A percentile compares a stretch with the other conserved stretches of the same genome.
Evolutionary conservation across 2,888 invertebrate species (phyloP).

Genomic region (Tenthredo mesomela): DNA sequence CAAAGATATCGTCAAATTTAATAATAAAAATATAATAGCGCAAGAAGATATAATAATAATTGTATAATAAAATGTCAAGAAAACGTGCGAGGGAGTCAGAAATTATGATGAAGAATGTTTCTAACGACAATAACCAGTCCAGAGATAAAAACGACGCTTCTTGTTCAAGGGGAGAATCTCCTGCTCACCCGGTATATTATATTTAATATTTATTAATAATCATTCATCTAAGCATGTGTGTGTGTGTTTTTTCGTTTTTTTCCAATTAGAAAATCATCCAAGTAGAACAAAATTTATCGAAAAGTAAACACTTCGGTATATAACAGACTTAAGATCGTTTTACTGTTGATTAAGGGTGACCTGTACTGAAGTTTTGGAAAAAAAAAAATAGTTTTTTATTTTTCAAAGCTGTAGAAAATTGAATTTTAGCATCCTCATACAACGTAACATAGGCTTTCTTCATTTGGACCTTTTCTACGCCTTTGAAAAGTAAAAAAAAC

Average conservation of each 20-base stretch:
- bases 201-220: not conserved
- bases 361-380: too few species aligned
- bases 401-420: too few species aligned
- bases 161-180: constrained; percentile 28
- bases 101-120: constrained; percentile 60
- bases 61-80: constrained; percentile 71
- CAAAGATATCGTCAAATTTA: not conserved
- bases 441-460: too few species aligned
- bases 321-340: too few species aligned
- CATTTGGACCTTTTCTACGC: too few species aligned
- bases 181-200: constrained; percentile 24
- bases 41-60: not conserved
- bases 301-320: too few species aligned
- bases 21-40: not conserved
- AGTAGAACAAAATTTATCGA: too few species aligned
- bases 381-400: too few species aligned
- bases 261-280: not conserved
- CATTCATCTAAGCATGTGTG: not conserved
- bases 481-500: too few species aligned
- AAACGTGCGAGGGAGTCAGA: constrained; percentile 66
- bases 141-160: constrained; percentile 14
- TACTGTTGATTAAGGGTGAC: too few species aligned
- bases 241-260: too few species aligned
- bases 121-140: not conserved
- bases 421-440: too few species aligned